Evolutionary conservation across 2,797 vertebrate species (phyloP).

Genomic region (Girardinus metallicus): DNA sequence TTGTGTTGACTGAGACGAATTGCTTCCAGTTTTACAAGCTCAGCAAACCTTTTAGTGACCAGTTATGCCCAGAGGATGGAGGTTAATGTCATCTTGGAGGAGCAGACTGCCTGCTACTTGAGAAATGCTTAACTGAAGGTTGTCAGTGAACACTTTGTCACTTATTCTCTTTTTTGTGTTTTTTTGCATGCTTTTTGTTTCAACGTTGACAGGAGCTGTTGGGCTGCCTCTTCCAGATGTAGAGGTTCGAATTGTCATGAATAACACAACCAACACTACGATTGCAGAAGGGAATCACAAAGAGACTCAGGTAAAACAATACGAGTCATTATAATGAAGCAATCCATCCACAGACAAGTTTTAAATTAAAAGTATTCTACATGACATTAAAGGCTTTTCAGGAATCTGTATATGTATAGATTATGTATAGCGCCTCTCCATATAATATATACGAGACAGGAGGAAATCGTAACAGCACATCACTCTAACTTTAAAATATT

Average conservation of each 20-base stretch:
- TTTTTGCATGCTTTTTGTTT: conserved; percentile 23
- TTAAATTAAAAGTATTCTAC: not conserved
- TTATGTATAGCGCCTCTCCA: not conserved
- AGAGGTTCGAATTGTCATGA: conserved; percentile 85
- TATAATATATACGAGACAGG: not conserved
- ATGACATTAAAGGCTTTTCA: not conserved
- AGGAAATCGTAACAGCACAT: not conserved
- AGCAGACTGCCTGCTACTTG: conserved; percentile 16
- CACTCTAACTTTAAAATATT: not conserved
- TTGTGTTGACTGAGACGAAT: conserved; percentile 51
- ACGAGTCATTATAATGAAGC: not conserved
- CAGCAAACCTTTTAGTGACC: conserved; percentile 62
- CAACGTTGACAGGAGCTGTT: conserved; percentile 84
- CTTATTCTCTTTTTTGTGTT: conserved; percentile 4
- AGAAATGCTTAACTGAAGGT: conserved; percentile 33
- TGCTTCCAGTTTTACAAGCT: conserved; percentile 54
- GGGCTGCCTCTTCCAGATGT: conserved; percentile 89
- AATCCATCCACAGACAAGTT: not conserved
- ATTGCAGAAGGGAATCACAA: conserved; percentile 85
- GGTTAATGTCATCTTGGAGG: conserved; percentile 32
- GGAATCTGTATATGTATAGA: not conserved
- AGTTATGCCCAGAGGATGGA: conserved; percentile 39
- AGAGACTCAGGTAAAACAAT: conserved; percentile 81
- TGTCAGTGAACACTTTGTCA: conserved; percentile 1
- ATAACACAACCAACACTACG: conserved; percentile 68